Evolutionary conservation across 2,888 invertebrate genomes (phyloP), one percentile per base, ranked within the genome.

Genomic region (Drosophila stalkeri): DNA sequence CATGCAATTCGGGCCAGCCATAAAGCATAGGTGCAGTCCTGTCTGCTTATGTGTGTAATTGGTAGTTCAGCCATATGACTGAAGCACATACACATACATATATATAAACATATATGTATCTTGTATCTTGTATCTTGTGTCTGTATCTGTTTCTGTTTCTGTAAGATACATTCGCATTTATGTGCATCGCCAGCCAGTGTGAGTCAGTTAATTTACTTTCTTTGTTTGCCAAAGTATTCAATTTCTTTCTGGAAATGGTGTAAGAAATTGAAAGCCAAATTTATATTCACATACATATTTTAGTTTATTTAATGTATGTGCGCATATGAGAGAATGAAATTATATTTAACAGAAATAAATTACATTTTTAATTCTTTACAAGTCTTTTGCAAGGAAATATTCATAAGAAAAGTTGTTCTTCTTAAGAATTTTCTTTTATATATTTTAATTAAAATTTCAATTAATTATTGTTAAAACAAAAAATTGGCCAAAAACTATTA

Each of bases 1-100:
- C 85, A 85, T 85, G 85, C 85, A 86, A 89, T 86, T 85, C 67
- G 84, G 82, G 85, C 72, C 82, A 84, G 75, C 79, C 75, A 81
- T 78, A 84, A 87, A 78, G 71, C 75, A 84, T 75, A 77, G 79
- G 79, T 69, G 80, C 76, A 77, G 63, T 71, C 56, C 61, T 64
- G 67, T 56, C 61, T 60, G 68, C 63, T 61, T 64, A 72, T 76
- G 66, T 76, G 47, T 69, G 44, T 69, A 73, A 68, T 68, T 62
- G 47, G 20, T 41, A 56, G 55, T 51, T 75, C 59, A 27, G 31
- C 18, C 37, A 27, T 23, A 47, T 27, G 37, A 46, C 59, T 59
- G 46, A 9, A 44, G 46, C 33, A 23, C 4, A 16, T 49, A 18
- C n/a, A 18, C 4, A 23, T 3, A 46, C 7, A 20, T 2, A 11